Conservation (phyloP, 2,888 invertebrate genomes). For the Hydropsyche betteni region DNA sequence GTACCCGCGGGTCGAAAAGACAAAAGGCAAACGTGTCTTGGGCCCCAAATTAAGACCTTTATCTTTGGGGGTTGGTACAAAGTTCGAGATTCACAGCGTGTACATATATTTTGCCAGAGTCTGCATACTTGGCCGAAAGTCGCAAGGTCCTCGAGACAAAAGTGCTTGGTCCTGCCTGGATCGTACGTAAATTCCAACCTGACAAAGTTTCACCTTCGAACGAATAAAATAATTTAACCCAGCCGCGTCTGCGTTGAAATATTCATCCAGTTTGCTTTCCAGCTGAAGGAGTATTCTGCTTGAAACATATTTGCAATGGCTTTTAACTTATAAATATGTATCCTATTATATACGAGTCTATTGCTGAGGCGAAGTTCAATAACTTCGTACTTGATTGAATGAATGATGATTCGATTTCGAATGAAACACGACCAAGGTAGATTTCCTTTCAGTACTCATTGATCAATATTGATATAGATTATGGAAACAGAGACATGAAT, state of each 20-base stretch:
- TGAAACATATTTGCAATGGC: no score
- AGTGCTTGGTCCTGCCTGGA: slow-evolving; percentile 10
- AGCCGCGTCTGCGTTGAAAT: slow-evolving; percentile 13
- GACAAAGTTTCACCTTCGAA: slow-evolving; percentile 29
- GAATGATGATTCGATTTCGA: no score
- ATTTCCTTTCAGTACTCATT: no score
- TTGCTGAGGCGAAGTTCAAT: no score
- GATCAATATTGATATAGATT: no score
- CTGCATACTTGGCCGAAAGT: slow-evolving; percentile 26
- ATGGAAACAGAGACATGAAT: no score
- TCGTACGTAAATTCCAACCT: slow-evolving; percentile 21
- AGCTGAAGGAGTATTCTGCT: no score
- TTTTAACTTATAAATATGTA: no score
- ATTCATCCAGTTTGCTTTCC: neutral
- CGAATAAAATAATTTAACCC: slow-evolving; percentile 27
- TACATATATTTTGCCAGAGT: slow-evolving; percentile 29
- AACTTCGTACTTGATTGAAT: no score
- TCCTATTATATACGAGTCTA: no score
- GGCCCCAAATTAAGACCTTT: slow-evolving; percentile 42
- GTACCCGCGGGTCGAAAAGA: slow-evolving; percentile 4
- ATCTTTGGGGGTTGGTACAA: neutral
- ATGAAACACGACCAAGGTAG: no score
- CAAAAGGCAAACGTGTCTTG: slow-evolving; percentile 41
- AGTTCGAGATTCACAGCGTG: slow-evolving; percentile 10
- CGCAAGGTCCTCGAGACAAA: slow-evolving; percentile 7